Percentiles rank a stretch among this genome's conserved stretches.
Conservation (phyloP, 2,888 invertebrate species). For the Drosophila demipolita region DNA sequence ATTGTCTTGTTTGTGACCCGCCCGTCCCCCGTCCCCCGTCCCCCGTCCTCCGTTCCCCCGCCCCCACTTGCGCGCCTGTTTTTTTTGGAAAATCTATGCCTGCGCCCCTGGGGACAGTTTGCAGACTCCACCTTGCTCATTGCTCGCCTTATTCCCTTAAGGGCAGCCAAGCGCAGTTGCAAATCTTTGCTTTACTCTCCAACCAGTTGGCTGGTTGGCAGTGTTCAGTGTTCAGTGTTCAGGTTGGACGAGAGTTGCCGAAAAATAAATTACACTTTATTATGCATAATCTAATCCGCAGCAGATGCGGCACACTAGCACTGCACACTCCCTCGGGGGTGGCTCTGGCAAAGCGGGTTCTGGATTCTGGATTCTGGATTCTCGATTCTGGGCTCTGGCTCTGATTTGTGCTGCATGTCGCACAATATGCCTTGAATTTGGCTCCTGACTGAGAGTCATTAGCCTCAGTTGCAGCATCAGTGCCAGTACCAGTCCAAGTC, state of each 20-base stretch:
- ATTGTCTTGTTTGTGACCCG: slow-evolving; percentile 37
- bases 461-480: slow-evolving; percentile 41
- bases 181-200: slow-evolving; percentile 30
- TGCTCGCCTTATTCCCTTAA: slow-evolving; percentile 24
- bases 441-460: slow-evolving; percentile 52
- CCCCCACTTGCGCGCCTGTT: background rate
- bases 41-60: background rate
- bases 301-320: slow-evolving; percentile 77
- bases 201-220: slow-evolving; percentile 55
- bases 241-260: slow-evolving; percentile 40
- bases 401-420: slow-evolving; percentile 43
- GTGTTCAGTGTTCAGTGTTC: slow-evolving; percentile 8
- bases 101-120: slow-evolving; percentile 49
- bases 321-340: slow-evolving; percentile 12
- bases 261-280: slow-evolving; percentile 84
- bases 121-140: slow-evolving; percentile 51
- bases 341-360: slow-evolving; percentile 4
- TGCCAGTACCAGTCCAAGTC: slow-evolving; percentile 1
- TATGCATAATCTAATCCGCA: slow-evolving; percentile 85
- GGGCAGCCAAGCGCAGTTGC: slow-evolving; percentile 18
- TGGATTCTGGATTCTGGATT: background rate
- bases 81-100: slow-evolving; percentile 39
- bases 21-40: background rate
- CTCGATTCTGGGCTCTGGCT: slow-evolving; percentile 7
- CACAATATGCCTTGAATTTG: slow-evolving; percentile 65